phyloP scores from a whole-genome alignment of 2,113 vertebrate species.

The Arenaria interpres region DNA sequence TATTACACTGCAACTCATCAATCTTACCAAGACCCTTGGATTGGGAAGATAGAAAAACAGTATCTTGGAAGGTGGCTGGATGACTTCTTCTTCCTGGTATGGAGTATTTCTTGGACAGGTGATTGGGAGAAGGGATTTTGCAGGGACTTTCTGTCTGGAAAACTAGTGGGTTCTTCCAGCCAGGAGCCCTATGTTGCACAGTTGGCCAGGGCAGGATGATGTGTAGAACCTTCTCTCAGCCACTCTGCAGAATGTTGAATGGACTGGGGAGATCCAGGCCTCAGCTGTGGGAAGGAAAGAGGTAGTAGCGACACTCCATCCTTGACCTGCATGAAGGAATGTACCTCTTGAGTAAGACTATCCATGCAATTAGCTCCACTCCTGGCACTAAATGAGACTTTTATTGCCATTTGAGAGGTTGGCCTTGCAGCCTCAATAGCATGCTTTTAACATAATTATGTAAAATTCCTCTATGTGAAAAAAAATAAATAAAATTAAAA shows the following conservation, averaged over 20 bases:
- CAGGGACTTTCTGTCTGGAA: background rate
- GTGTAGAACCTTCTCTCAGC: background rate
- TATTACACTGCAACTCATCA: conserved; percentile 57
- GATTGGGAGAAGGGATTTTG: background rate
- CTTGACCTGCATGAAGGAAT: background rate
- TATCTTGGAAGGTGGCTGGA: conserved; percentile 75
- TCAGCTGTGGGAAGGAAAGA: background rate
- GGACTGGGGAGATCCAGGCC: background rate
- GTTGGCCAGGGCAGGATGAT: background rate
- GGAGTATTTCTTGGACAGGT: background rate
- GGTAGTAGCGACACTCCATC: background rate
- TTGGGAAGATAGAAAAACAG: conserved; percentile 67
- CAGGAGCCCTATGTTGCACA: background rate
- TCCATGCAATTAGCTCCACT: background rate
- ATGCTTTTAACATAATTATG: background rate
- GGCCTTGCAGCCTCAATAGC: background rate
- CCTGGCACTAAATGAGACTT: background rate
- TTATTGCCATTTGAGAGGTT: background rate
- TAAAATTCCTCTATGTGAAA: background rate
- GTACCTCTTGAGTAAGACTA: background rate
- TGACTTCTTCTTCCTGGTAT: conserved; percentile 77
- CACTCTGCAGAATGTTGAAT: background rate
- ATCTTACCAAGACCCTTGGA: conserved; percentile 71
- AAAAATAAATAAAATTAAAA: background rate
- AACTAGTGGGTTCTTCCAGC: background rate